These are phyloP conservation scores for Lydus trimaculatus DNA, from an alignment of 2,888 invertebrate species.

Conservation along the genomic window DNA sequence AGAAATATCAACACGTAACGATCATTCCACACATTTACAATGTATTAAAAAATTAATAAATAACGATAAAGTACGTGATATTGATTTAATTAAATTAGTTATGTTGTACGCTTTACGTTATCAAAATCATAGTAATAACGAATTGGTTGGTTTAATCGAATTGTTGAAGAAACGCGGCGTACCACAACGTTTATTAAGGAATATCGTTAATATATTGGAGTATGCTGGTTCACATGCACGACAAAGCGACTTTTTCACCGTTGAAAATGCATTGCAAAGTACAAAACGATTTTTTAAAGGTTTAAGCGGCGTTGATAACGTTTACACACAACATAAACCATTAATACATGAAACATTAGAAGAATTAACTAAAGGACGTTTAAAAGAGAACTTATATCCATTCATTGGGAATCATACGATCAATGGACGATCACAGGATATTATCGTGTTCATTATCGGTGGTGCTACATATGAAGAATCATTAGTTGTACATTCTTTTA, in stretches of 20 bases:
- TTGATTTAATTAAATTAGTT: conserved; percentile 88
- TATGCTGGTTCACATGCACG: conserved; percentile 85
- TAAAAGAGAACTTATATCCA: conserved; percentile 88
- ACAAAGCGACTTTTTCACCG: conserved; percentile 84
- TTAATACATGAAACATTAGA: conserved; percentile 88
- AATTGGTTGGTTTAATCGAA: conserved; percentile 77
- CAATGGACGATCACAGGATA: conserved; percentile 80
- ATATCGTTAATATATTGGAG: conserved; percentile 75
- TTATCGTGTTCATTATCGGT: conserved; percentile 96
- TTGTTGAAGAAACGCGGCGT: conserved; percentile 76
- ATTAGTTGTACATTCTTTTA: conserved; percentile 80
- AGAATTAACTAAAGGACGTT: conserved; percentile 86
- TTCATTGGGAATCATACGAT: conserved; percentile 74
- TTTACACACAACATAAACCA: conserved; percentile 99
- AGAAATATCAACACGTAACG: conserved; percentile 88
- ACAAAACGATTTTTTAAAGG: conserved; percentile 91
- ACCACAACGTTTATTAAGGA: conserved; percentile 66
- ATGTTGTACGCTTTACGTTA: conserved; percentile 94
- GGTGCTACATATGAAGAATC: conserved; percentile 98
- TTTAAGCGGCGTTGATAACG: conserved; percentile 96
- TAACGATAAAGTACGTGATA: conserved; percentile 72
- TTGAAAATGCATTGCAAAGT: conserved; percentile 84
- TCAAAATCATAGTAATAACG: conserved; percentile 88
- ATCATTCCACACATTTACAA: conserved; percentile 79
- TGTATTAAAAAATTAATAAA: conserved; percentile 80